phyloP scores from a whole-genome alignment of 2,113 vertebrate genomes.

The Brachypodius melanocephalos region DNA sequence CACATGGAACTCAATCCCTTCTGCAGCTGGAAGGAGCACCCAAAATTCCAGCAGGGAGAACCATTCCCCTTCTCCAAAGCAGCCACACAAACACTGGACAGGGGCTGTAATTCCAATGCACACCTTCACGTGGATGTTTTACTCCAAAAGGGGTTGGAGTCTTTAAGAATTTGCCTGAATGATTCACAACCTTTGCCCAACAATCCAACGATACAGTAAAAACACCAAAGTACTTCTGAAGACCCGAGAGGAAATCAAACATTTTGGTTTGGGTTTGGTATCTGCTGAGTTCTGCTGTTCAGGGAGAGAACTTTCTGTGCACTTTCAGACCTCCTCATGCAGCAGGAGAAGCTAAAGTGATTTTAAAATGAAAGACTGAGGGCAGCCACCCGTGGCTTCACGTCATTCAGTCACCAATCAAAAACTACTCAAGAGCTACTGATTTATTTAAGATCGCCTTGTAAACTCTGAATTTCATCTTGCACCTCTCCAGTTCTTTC shows the following conservation, averaged over 20 bases:
- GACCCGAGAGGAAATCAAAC: rapidly evolving
- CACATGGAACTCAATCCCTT: rapidly evolving
- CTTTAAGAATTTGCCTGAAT: not conserved
- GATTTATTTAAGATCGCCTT: not conserved
- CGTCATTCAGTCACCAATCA: rapidly evolving
- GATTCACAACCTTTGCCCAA: not conserved
- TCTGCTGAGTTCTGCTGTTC: not conserved
- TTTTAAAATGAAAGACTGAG: not conserved
- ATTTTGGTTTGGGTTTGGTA: not conserved
- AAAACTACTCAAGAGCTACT: not conserved
- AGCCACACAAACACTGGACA: not conserved
- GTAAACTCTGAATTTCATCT: not conserved
- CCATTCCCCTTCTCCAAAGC: not conserved
- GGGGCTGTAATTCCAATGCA: rapidly evolving
- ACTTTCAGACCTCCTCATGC: not conserved
- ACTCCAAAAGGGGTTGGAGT: not conserved
- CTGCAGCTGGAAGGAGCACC: not conserved
- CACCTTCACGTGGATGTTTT: not conserved
- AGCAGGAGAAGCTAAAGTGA: not conserved
- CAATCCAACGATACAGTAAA: not conserved
- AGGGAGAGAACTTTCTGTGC: not conserved
- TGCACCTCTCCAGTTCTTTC: not conserved
- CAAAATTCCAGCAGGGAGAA: not conserved
- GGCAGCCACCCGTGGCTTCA: not conserved
- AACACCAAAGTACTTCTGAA: not conserved